These are phyloP conservation scores for Alfaro cultratus DNA, from an alignment of 2,797 vertebrate species.

Conservation along the genomic window DNA sequence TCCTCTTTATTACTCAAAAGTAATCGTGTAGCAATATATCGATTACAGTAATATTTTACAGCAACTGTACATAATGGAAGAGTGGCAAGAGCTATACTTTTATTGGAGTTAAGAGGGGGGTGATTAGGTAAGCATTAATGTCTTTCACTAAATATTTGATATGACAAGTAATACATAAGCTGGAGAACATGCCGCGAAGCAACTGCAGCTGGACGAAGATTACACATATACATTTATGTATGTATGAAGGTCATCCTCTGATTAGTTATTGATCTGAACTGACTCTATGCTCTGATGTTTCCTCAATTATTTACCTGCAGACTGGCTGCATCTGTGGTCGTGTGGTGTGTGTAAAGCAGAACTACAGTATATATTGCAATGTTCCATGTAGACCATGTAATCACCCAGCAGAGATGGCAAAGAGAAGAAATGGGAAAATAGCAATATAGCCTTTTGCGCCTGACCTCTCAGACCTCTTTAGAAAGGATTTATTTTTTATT, in stretches of 20 bases:
- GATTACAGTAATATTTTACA: constrained; percentile 41
- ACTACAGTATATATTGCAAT: constrained; percentile 9
- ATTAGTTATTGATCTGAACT: constrained; percentile 69
- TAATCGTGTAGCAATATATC: constrained; percentile 46
- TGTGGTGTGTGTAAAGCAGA: constrained; percentile 15
- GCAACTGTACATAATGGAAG: constrained; percentile 21
- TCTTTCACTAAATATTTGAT: constrained; percentile 16
- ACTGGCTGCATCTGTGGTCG: constrained; percentile 1
- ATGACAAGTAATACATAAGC: constrained; percentile 5
- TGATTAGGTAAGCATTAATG: constrained; percentile 11
- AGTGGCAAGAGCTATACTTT: constrained; percentile 8
- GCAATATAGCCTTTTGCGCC: not conserved
- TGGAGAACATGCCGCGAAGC: constrained; percentile 5
- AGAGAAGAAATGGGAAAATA: constrained; percentile 16
- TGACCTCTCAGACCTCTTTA: not conserved
- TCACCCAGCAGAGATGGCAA: constrained; percentile 11
- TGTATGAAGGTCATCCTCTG: constrained; percentile 59
- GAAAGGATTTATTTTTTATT: not conserved
- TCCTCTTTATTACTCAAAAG: constrained; percentile 50
- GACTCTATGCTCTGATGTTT: constrained; percentile 46
- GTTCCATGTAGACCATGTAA: constrained; percentile 18
- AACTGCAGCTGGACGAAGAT: not conserved
- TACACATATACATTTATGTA: not conserved
- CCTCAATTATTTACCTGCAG: constrained; percentile 51
- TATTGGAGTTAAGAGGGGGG: constrained; percentile 6